phyloP scores from a whole-genome alignment of 2,113 vertebrate genomes.

The Nothobranchius furzeri region DNA sequence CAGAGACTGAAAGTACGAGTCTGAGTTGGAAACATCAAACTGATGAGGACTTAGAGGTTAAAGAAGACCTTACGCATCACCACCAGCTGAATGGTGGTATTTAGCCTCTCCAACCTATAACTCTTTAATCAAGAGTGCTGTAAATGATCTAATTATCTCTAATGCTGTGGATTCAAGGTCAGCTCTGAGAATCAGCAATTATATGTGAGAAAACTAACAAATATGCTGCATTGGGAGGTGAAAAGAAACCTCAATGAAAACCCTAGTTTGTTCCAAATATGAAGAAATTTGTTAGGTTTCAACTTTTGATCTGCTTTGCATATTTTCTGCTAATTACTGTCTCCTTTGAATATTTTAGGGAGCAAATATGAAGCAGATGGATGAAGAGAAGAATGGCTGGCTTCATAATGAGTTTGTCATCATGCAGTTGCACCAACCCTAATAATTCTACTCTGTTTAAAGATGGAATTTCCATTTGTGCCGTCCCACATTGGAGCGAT shows the following conservation, averaged over 20 bases:
- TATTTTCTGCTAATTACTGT: slow-evolving; percentile 64
- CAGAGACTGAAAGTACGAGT: slow-evolving; percentile 14
- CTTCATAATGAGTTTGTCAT: slow-evolving; percentile 59
- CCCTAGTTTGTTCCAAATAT: slow-evolving; percentile 54
- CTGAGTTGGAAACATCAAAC: slow-evolving; percentile 24
- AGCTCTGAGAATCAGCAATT: slow-evolving; percentile 38
- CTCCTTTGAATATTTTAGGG: slow-evolving; percentile 68
- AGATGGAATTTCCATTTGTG: slow-evolving; percentile 47
- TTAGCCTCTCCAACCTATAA: background rate
- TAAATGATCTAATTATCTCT: slow-evolving; percentile 5
- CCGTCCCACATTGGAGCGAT: slow-evolving; percentile 42
- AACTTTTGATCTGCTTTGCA: slow-evolving; percentile 65
- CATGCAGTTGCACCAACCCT: slow-evolving; percentile 41
- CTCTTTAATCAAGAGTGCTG: background rate
- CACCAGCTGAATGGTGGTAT: background rate
- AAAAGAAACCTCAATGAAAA: slow-evolving; percentile 32
- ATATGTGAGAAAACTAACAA: slow-evolving; percentile 28
- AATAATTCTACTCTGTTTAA: slow-evolving; percentile 44
- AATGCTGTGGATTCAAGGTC: slow-evolving; percentile 47
- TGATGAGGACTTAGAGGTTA: slow-evolving; percentile 30
- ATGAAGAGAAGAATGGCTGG: slow-evolving; percentile 46
- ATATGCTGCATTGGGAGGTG: slow-evolving; percentile 1
- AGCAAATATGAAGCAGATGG: slow-evolving; percentile 28
- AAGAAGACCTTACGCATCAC: slow-evolving; percentile 14
- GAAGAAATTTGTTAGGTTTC: slow-evolving; percentile 60